These are phyloP conservation scores for Micropterix aruncella DNA, from an alignment of 2,888 invertebrate genomes.

Conservation along the genomic window DNA sequence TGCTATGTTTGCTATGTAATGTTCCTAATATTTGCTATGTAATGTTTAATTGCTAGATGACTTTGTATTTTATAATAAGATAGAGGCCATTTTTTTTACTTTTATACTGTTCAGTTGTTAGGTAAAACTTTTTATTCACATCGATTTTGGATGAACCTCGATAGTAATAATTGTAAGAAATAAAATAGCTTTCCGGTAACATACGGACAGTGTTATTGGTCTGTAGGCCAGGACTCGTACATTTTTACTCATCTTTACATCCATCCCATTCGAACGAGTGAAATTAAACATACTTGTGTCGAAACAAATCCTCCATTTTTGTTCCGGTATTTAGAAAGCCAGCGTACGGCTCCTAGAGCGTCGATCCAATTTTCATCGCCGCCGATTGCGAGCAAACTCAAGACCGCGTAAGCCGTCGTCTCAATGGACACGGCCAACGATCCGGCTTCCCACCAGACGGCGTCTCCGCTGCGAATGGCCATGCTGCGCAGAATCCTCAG, in stretches of 20 bases:
- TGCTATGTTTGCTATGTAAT: too few species aligned
- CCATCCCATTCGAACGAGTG: too few species aligned
- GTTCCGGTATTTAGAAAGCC: slow-evolving; percentile 56
- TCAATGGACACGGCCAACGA: slow-evolving; percentile 48
- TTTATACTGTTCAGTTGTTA: too few species aligned
- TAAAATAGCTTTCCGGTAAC: too few species aligned
- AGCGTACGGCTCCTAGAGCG: slow-evolving; percentile 48
- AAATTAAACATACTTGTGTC: slow-evolving; percentile 56
- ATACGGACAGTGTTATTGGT: slow-evolving; percentile 4
- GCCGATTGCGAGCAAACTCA: slow-evolving; percentile 38
- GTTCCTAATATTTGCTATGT: too few species aligned
- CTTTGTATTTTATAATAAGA: too few species aligned
- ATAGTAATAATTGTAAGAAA: too few species aligned
- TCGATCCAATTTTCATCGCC: slow-evolving; percentile 33
- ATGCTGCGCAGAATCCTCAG: slow-evolving; percentile 22
- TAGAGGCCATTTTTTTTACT: too few species aligned
- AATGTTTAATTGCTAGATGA: too few species aligned
- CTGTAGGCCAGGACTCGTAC: too few species aligned
- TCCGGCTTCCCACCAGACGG: slow-evolving; percentile 72
- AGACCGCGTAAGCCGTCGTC: slow-evolving; percentile 51
- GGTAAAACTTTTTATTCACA: too few species aligned
- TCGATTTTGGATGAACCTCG: too few species aligned
- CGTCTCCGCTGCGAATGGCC: slow-evolving; percentile 30
- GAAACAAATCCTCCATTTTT: slow-evolving; percentile 59
- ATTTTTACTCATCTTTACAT: background rate